Evolutionary conservation across 2,888 invertebrate species (phyloP), one percentile per base, ranked within the genome.

Genomic region (Polylopha cassiicola): DNA sequence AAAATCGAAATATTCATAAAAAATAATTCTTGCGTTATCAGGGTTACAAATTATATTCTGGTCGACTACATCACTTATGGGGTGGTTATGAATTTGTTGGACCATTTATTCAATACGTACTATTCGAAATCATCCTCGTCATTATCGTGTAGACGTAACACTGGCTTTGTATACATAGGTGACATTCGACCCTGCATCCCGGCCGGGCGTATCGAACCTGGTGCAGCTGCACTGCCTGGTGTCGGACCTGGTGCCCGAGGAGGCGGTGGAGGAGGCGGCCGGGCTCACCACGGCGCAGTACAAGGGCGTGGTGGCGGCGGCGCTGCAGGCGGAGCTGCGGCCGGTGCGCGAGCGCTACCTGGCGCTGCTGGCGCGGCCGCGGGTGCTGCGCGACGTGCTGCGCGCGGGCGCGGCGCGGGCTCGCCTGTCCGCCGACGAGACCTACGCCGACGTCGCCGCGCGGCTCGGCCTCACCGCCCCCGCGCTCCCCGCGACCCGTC

Each of bases 201-300:
- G 99, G 46, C 93, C 95, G 0, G 99, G 96, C 13, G 93, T 99
- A 8, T 88, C 97, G 30, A 99, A 99, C 86, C 87, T 99, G 38
- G 87, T 99, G 47, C 85, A 87, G 38, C 92, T 98, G 46, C 95
- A 97, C 80, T 91, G 94, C 30, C 86, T 93, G 39, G 80, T 94
- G 10, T 89, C 90, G 9, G 92, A 89, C 27, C 84, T 88, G 69
- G 68, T 87, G 32, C 82, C 90, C 2, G 89, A 92, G 48, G 87
- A 91, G 53, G 92, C 94, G 44, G 90, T 92, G 51, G 79, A 86
- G 47, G 91, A 94, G 67, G 88, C 84, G 9, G 68, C 76, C 39
- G 79, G 79, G 5, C 64, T 94, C 23, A 90, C 92, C 67, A 97
- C 96, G 28, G 93, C 90, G 58, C 87, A 90, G 87, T 91, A 87